A percentile compares a stretch with the other conserved stretches of the same genome.
Conservation (phyloP, 2,113 vertebrate genomes). For the Datnioides undecimradiatus region DNA sequence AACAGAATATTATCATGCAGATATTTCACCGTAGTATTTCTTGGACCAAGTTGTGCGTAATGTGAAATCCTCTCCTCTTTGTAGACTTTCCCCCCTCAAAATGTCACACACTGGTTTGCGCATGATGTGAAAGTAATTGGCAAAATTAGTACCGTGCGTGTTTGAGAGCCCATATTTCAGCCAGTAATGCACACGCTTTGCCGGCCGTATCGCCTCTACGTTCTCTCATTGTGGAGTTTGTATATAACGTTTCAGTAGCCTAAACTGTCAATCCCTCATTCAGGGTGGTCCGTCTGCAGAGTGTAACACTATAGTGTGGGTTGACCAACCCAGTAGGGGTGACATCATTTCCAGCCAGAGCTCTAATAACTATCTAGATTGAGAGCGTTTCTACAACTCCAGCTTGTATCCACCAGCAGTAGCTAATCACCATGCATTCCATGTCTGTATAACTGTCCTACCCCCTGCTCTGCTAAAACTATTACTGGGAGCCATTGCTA, state of each 20-base stretch:
- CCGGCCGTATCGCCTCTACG: conserved; percentile 8
- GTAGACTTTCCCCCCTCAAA: conserved; percentile 46
- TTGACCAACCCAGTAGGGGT: conserved; percentile 14
- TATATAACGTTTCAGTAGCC: conserved; percentile 53
- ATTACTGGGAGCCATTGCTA: background rate
- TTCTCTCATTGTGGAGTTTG: conserved; percentile 53
- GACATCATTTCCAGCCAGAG: conserved; percentile 51
- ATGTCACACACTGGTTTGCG: conserved; percentile 50
- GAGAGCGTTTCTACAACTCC: conserved; percentile 5
- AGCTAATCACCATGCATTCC: conserved; percentile 34
- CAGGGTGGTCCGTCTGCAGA: conserved; percentile 58
- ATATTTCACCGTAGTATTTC: conserved; percentile 66
- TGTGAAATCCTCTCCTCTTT: conserved; percentile 60
- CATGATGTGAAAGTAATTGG: conserved; percentile 46
- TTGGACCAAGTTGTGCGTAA: conserved; percentile 61
- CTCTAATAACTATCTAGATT: conserved; percentile 29
- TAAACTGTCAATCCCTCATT: conserved; percentile 50
- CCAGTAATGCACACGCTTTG: conserved; percentile 18
- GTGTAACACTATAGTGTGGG: conserved; percentile 52
- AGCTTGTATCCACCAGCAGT: conserved; percentile 25
- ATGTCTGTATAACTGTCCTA: conserved; percentile 11
- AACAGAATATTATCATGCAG: conserved; percentile 69
- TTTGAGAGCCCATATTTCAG: conserved; percentile 29
- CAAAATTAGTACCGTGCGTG: conserved; percentile 37
- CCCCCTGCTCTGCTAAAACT: background rate